Conservation (phyloP, 1,140 invertebrate genomes). For the Drosophila ohnishii region DNA sequence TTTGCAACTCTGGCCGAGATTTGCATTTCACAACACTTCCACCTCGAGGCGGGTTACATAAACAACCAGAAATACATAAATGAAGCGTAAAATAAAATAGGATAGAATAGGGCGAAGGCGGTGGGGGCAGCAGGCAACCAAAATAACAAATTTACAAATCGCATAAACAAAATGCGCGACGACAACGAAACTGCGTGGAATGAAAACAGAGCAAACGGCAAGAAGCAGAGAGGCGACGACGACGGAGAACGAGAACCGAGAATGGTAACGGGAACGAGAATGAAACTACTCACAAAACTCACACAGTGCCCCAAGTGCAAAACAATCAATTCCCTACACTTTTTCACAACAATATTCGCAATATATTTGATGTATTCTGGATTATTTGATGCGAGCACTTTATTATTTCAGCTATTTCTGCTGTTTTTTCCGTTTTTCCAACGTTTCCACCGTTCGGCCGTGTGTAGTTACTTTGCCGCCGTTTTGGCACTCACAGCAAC, state of each 20-base stretch:
- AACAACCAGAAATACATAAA: constrained; percentile 42
- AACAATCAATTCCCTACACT: constrained; percentile 36
- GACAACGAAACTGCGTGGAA: constrained; percentile 29
- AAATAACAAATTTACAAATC: constrained; percentile 35
- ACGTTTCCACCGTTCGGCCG: constrained; percentile 36
- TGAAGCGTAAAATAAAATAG: constrained; percentile 11
- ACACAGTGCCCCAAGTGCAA: constrained; percentile 29
- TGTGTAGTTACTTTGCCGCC: constrained; percentile 77
- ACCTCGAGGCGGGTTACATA: constrained; percentile 28
- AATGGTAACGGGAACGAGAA: constrained; percentile 4
- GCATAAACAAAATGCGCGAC: constrained; percentile 46
- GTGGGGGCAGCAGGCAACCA: neutral
- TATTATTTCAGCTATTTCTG: constrained; percentile 39
- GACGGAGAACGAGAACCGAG: constrained; percentile 2
- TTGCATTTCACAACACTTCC: constrained; percentile 45
- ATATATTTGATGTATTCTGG: constrained; percentile 41
- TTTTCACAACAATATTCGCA: constrained; percentile 28
- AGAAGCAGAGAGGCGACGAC: constrained; percentile 19
- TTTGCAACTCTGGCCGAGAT: constrained; percentile 37
- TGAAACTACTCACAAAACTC: constrained; percentile 11
- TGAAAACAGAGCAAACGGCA: constrained; percentile 35
- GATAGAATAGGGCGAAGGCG: neutral
- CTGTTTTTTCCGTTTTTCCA: constrained; percentile 43
- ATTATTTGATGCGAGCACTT: constrained; percentile 48
- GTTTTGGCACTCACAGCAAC: constrained; percentile 75